Base-by-base conservation (phyloP, 1,140 invertebrate genomes). In the Pachypeltis micranthus region DNA sequence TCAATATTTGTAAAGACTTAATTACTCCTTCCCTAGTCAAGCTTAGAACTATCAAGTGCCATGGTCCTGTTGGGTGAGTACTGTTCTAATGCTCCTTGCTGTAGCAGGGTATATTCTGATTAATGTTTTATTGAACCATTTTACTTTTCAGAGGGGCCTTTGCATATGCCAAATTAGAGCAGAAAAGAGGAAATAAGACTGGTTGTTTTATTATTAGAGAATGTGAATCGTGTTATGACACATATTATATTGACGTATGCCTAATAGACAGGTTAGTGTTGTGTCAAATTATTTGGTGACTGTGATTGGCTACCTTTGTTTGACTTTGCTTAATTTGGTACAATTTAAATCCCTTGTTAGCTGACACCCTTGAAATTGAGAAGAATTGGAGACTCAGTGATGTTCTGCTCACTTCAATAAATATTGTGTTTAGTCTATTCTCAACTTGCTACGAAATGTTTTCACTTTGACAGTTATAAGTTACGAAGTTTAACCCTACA, bases 1-100 rank as follows among this genome's bases (percentile, higher is more conserved):
- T 91, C 71, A 90, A 93, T 77, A 75, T 94, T 47, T 94, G 90
- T 71, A 83, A 83, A 71, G 84, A 90, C 66, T 78, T 90, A 44
- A 73, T 78, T 59, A 88, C 89, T 1, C 90, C 90, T 24, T 88
- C 85, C 19, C 74, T 94, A 31, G 77, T 82, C 67, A 81, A 80
- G 69, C 72, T 94, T n/a, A 79, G 84, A 67, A 75, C 77, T 55
- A 76, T 88, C 62, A 89, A 86, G 74, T 92, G 89, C 70, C 91
- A 95, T 77, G 91, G 91, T 27, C 91, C 92, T 61, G 84, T 94
- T 64, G 88, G 85, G 85, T 87, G 78, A 77, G 76, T 66, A 56
- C 19, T 51, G 23, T 39, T 39, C 31, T 10, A 39, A 10, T 10
- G 7, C 16, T 39, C 31, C 7, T 39, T 39, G 16, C 16, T 39